phyloP scores from a whole-genome alignment of 2,797 vertebrate genomes.

The Microcaecilia unicolor region DNA sequence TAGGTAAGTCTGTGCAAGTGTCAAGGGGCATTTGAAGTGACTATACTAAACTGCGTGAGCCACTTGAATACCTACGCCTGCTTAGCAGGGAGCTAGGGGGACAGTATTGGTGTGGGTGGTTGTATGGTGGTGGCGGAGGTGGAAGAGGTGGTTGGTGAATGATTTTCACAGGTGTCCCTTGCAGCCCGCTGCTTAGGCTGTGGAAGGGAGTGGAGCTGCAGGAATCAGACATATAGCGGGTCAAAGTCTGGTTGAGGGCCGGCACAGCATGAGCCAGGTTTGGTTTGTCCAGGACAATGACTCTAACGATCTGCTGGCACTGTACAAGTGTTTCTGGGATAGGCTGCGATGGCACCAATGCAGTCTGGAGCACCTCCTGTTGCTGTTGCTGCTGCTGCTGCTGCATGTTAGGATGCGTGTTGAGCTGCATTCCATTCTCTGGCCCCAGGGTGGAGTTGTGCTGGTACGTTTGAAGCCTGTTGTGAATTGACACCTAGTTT shows the following conservation, averaged over 20 bases:
- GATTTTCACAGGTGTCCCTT: constrained; percentile 60
- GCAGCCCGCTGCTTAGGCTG: constrained; percentile 52
- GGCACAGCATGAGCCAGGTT: constrained; percentile 90
- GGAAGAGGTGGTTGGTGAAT: constrained; percentile 85
- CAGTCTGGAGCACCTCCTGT: constrained; percentile 58
- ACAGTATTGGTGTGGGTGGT: constrained; percentile 92
- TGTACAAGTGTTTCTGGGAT: constrained; percentile 90
- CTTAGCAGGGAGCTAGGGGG: constrained; percentile 85
- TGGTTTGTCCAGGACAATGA: constrained; percentile 93
- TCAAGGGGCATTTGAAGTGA: constrained; percentile 11
- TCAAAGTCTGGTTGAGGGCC: constrained; percentile 87
- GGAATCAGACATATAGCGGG: constrained; percentile 81
- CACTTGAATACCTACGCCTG: constrained; percentile 87
- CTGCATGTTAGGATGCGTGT: constrained; percentile 72
- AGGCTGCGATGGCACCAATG: constrained; percentile 63
- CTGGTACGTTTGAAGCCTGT: constrained; percentile 99
- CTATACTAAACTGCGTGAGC: constrained; percentile 90
- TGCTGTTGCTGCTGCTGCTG: constrained; percentile 56
- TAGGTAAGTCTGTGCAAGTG: constrained; percentile 30
- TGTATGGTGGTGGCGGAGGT: constrained; percentile 90
- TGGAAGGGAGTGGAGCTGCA: constrained; percentile 79
- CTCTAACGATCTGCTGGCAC: constrained; percentile 98
- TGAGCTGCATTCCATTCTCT: constrained; percentile 69
- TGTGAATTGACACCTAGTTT: constrained; percentile 99
- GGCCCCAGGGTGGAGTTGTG: constrained; percentile 77